phyloP scores from a whole-genome alignment of 2,113 vertebrate species.

The Tragelaphus buxtoni region DNA sequence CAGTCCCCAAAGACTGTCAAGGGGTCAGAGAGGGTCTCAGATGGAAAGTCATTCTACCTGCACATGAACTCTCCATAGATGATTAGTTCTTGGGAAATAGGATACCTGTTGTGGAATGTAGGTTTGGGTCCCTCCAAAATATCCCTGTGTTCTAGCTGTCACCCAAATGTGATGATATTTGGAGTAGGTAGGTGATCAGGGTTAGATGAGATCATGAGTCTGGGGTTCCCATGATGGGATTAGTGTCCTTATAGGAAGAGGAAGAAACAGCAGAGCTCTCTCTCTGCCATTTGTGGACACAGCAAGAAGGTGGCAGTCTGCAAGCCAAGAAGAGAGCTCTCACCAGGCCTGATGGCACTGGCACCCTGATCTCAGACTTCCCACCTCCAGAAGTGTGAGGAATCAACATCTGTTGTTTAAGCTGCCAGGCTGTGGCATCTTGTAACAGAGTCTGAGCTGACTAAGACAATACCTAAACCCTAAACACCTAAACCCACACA shows the following conservation, averaged over 20 bases:
- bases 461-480: neutral
- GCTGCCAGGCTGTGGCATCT: neutral
- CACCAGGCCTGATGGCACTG: neutral
- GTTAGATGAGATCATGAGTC: neutral
- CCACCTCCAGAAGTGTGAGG: neutral
- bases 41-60: neutral
- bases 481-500: neutral
- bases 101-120: neutral
- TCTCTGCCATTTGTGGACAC: neutral
- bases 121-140: neutral
- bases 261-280: neutral
- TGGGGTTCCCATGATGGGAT: neutral
- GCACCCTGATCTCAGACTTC: neutral
- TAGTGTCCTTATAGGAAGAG: neutral
- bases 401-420: neutral
- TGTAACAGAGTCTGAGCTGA: neutral
- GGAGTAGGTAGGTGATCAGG: too few species aligned
- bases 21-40: neutral
- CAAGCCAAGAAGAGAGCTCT: neutral
- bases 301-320: neutral
- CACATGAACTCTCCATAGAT: neutral
- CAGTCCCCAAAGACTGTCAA: fast-evolving
- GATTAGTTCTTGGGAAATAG: neutral
- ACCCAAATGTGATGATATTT: neutral
- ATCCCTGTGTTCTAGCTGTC: neutral